phyloP scores from a whole-genome alignment of 2,888 invertebrate species.

The Drosophila yooni region DNA sequence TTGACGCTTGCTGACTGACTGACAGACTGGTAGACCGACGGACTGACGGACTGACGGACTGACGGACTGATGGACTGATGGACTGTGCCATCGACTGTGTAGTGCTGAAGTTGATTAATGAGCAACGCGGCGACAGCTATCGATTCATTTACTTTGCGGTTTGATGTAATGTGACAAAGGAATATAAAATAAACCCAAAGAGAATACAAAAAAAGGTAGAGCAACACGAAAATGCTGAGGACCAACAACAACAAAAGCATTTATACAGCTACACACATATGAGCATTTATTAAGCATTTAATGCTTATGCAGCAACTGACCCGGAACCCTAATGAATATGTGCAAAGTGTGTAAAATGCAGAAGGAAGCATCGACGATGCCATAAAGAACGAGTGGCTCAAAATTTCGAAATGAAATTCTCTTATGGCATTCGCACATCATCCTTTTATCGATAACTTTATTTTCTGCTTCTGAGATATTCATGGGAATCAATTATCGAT shows the following conservation, averaged over 20 bases:
- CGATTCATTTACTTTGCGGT: constrained; percentile 58
- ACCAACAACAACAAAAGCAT: constrained; percentile 11
- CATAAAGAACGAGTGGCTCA: neutral
- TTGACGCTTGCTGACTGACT: constrained; percentile 35
- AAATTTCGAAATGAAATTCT: neutral
- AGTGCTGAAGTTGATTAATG: constrained; percentile 71
- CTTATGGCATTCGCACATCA: neutral
- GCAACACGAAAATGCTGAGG: neutral
- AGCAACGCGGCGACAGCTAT: constrained; percentile 55
- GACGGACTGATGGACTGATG: constrained; percentile 8
- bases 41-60: constrained; percentile 9
- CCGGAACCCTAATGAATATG: neutral
- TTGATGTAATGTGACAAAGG: constrained; percentile 55
- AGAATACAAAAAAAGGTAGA: neutral
- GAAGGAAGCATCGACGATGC: neutral
- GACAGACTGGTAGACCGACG: constrained; percentile 14
- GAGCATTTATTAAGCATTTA: neutral
- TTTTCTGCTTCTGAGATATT: neutral
- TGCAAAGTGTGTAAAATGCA: neutral
- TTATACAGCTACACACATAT: neutral
- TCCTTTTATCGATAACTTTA: neutral
- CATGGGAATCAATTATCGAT: neutral
- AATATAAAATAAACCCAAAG: constrained; percentile 18
- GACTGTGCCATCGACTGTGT: constrained; percentile 16
- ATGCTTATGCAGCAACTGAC: neutral